Conservation (phyloP, 1,140 invertebrate genomes). For the Dinothrombium tinctorium region DNA sequence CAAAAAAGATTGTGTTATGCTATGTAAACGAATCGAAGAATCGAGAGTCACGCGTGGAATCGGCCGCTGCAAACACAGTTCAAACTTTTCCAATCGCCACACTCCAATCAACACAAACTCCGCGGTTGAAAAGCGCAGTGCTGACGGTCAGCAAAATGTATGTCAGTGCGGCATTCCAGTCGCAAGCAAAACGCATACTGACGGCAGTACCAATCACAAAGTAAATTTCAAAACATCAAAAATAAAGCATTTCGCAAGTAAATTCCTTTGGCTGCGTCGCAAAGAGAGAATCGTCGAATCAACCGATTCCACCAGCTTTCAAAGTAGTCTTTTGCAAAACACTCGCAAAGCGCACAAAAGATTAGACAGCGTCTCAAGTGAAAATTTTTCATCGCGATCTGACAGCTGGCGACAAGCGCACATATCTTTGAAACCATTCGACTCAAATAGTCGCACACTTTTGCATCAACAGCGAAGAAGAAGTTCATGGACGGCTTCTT, state of each 20-base stretch:
- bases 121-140: slow-evolving; percentile 37
- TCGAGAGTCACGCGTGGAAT: slow-evolving; percentile 32
- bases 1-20: slow-evolving; percentile 85
- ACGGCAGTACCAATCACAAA: background rate
- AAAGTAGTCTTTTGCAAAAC: slow-evolving; percentile 32
- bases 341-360: slow-evolving; percentile 12
- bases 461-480: background rate
- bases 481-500: slow-evolving; percentile 11
- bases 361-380: slow-evolving; percentile 40
- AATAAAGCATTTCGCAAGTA: background rate
- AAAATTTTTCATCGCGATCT: slow-evolving; percentile 56
- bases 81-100: slow-evolving; percentile 64
- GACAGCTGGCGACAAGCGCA: slow-evolving; percentile 43
- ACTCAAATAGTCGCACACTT: slow-evolving; percentile 23
- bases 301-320: slow-evolving; percentile 48
- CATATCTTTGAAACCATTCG: slow-evolving; percentile 31
- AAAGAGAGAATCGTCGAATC: slow-evolving; percentile 28
- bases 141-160: slow-evolving; percentile 19
- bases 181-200: background rate
- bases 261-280: too few species aligned
- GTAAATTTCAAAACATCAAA: background rate
- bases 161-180: slow-evolving; percentile 7
- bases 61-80: slow-evolving; percentile 54
- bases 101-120: slow-evolving; percentile 68
- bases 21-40: slow-evolving; percentile 78